Evolutionary conservation across 1,140 invertebrate genomes (phyloP).

Genomic region (Dolichoris vasculosae): DNA sequence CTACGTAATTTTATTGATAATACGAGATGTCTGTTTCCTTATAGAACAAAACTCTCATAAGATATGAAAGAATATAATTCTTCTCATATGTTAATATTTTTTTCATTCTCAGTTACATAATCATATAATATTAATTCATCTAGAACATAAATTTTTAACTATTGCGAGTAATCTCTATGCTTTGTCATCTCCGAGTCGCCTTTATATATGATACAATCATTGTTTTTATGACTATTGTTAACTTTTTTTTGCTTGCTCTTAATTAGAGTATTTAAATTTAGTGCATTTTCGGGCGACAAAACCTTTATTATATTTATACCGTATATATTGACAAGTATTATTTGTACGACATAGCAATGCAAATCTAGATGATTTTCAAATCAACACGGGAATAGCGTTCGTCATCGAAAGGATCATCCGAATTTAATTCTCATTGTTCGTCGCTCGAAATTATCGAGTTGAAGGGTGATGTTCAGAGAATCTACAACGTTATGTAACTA

Average conservation of each 20-base stretch:
- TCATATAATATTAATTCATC: too few species aligned
- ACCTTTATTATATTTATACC: constrained; percentile 27
- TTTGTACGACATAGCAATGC: background rate
- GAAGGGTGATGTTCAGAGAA: constrained; percentile 3
- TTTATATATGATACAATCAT: constrained; percentile 14
- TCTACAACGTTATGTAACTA: background rate
- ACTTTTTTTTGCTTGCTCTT: background rate
- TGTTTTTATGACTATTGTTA: background rate
- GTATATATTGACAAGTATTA: background rate
- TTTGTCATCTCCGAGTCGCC: background rate
- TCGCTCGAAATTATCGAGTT: constrained; percentile 32
- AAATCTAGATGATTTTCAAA: background rate
- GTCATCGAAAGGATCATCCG: background rate
- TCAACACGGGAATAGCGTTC: background rate
- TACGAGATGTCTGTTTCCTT: too few species aligned
- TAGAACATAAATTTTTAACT: background rate
- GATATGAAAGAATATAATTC: too few species aligned
- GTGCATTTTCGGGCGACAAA: constrained; percentile 39
- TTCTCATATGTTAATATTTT: too few species aligned
- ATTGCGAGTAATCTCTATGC: background rate
- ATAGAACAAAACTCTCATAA: too few species aligned
- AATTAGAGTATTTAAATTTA: constrained; percentile 41
- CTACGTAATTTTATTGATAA: too few species aligned
- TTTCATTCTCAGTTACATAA: too few species aligned
- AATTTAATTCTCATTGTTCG: constrained; percentile 23